phyloP scores from a whole-genome alignment of 2,888 invertebrate species.

The Agonopterix arenella region DNA sequence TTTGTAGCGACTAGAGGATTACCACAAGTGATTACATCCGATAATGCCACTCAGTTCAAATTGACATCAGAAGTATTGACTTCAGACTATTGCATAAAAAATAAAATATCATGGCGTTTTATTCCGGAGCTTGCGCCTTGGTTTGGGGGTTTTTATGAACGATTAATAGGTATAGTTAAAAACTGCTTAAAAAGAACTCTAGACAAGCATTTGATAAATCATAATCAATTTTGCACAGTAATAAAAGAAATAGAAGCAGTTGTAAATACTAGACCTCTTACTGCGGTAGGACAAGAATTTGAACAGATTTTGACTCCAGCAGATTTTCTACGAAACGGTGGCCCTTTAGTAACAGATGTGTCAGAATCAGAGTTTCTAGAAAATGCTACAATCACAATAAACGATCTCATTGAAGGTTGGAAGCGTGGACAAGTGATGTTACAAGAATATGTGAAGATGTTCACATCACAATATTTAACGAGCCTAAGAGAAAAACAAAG shows the following conservation, averaged over 20 bases:
- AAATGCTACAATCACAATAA: conserved; percentile 6
- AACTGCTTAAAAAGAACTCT: conserved; percentile 5
- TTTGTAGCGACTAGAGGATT: conserved; percentile 7
- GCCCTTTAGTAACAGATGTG: not conserved
- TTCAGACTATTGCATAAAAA: conserved; percentile 1
- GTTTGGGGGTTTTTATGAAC: conserved; percentile 17
- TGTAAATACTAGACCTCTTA: conserved; percentile 10
- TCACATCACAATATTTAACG: conserved; percentile 6
- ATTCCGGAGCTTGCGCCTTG: conserved; percentile 16
- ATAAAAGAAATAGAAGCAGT: conserved; percentile 11
- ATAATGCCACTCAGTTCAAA: conserved; percentile 12
- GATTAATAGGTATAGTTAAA: conserved; percentile 8
- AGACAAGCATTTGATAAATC: conserved; percentile 2
- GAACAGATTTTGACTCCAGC: conserved; percentile 7
- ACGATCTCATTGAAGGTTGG: conserved; percentile 11
- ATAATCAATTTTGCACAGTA: conserved; percentile 6
- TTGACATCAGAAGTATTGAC: conserved; percentile 9
- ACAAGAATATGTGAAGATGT: conserved; percentile 16
- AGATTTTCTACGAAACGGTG: conserved; percentile 6
- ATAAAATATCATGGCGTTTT: conserved; percentile 13
- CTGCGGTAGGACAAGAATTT: conserved; percentile 4
- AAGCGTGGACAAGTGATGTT: conserved; percentile 9
- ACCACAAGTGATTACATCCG: conserved; percentile 8
- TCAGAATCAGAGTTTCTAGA: not conserved
- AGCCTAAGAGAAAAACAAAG: conserved; percentile 7